Conservation (phyloP, 2,113 vertebrate genomes). For the Phrynosoma platyrhinos region DNA sequence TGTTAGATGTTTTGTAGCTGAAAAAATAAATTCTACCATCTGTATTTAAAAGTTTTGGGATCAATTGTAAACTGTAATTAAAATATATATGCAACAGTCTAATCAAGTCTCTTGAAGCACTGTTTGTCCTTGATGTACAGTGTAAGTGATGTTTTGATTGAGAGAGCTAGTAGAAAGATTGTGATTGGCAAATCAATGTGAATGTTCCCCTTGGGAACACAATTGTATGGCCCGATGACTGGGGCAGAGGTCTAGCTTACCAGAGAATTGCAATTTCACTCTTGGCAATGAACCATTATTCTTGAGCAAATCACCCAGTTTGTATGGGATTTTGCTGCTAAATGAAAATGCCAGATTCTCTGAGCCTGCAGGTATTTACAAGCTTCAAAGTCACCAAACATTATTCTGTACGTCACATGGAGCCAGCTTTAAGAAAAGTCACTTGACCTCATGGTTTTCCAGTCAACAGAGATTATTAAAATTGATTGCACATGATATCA, state of each 20-base stretch:
- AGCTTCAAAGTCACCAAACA: slow-evolving; percentile 54
- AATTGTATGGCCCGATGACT: slow-evolving; percentile 1
- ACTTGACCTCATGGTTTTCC: slow-evolving; percentile 67
- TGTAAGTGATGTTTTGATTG: not conserved
- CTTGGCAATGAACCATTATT: slow-evolving; percentile 35
- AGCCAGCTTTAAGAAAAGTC: slow-evolving; percentile 62
- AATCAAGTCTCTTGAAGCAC: not conserved
- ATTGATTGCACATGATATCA: slow-evolving; percentile 64
- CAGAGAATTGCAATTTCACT: slow-evolving; percentile 24
- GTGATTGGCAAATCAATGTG: not conserved
- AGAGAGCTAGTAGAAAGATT: not conserved
- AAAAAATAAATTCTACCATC: not conserved
- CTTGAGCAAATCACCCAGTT: slow-evolving; percentile 14
- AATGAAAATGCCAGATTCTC: slow-evolving; percentile 54
- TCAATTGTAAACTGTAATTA: not conserved
- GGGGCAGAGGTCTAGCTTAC: not conserved
- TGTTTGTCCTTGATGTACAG: not conserved
- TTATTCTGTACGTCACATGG: slow-evolving; percentile 65
- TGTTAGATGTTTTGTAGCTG: not conserved
- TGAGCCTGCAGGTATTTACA: slow-evolving; percentile 27
- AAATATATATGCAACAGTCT: not conserved
- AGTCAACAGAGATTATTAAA: slow-evolving; percentile 66
- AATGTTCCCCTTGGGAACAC: not conserved
- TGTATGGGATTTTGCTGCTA: slow-evolving; percentile 41
- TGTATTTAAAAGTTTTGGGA: not conserved